phyloP scores from a whole-genome alignment of 2,888 invertebrate species.

The Hermodice carunculata region DNA sequence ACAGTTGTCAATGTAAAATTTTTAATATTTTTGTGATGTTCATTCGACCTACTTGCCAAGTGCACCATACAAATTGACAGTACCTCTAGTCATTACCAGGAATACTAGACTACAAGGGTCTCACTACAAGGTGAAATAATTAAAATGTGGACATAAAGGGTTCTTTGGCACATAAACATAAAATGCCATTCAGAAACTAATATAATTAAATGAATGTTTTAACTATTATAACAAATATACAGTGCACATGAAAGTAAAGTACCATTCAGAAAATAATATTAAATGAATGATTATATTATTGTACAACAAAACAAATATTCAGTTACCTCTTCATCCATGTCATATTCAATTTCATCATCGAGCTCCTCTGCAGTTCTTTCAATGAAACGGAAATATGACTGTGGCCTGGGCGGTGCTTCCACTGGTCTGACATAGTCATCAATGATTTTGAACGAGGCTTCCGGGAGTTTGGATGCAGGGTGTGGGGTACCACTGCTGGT shows the following conservation, averaged over 20 bases:
- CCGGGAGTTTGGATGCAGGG: slow-evolving; percentile 74
- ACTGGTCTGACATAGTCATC: slow-evolving; percentile 80
- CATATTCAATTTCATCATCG: slow-evolving; percentile 94
- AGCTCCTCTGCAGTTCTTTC: slow-evolving; percentile 95
- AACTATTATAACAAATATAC: not conserved
- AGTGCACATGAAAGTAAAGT: not conserved
- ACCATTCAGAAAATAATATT: not conserved
- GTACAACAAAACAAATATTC: not conserved
- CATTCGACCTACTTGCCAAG: too few relatives aligned
- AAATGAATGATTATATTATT: not conserved
- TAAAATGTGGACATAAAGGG: too few relatives aligned
- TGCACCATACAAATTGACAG: too few relatives aligned
- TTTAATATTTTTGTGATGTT: too few relatives aligned
- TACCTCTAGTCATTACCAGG: too few relatives aligned
- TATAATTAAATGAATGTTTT: not conserved
- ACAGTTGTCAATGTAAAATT: too few relatives aligned
- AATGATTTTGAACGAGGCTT: slow-evolving; percentile 79
- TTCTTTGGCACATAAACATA: too few relatives aligned
- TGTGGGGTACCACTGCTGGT: not conserved
- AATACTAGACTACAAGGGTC: too few relatives aligned
- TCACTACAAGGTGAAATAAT: too few relatives aligned
- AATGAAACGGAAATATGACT: slow-evolving; percentile 85
- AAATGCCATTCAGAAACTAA: not conserved
- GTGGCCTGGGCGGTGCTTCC: slow-evolving; percentile 86
- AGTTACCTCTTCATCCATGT: slow-evolving; percentile 90